phyloP scores from a whole-genome alignment of 2,797 vertebrate species.

The Poecilia picta region DNA sequence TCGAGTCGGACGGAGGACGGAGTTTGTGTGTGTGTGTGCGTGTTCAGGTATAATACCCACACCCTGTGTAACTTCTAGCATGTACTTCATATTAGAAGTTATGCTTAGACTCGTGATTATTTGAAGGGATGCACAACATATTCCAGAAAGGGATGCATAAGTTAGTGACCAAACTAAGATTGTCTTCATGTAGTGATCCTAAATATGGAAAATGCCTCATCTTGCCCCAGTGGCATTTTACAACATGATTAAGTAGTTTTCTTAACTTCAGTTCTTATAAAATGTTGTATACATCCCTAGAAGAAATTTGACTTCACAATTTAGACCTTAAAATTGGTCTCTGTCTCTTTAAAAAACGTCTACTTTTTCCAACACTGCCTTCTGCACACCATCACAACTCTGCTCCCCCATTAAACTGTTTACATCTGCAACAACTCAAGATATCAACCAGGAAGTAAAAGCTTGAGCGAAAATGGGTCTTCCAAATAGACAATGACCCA shows the following conservation, averaged over 20 bases:
- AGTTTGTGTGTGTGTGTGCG: background rate
- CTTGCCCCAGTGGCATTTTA: background rate
- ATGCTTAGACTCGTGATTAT: background rate
- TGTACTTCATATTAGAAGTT: no score
- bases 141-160: background rate
- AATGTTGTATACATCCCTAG: background rate
- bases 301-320: background rate
- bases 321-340: background rate
- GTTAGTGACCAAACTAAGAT: background rate
- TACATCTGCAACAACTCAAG: background rate
- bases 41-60: background rate
- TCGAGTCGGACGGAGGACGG: background rate
- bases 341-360: background rate
- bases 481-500: no score
- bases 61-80: no score
- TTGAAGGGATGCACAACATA: background rate
- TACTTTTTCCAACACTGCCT: background rate
- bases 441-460: background rate
- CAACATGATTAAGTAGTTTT: no score
- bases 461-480: no score
- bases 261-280: no score
- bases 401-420: background rate
- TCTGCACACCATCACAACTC: background rate
- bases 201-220: background rate
- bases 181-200: background rate